Evolutionary conservation across 2,797 vertebrate genomes (phyloP).

Genomic region (Molossus molossus): DNA sequence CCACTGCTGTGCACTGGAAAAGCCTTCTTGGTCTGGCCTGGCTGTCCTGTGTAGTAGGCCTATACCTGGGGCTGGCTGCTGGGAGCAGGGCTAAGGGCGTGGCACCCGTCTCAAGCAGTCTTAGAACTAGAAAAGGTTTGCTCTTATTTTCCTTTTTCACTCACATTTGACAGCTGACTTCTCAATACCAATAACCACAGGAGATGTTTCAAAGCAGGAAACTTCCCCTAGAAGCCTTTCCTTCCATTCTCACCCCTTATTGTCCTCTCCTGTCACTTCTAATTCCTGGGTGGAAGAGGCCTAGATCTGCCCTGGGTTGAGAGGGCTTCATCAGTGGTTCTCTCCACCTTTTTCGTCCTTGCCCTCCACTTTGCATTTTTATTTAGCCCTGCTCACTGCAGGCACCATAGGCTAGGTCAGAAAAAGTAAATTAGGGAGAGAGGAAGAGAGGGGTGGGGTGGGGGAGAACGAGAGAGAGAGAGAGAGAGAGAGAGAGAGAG

Average conservation of each 20-base stretch:
- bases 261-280: not conserved
- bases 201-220: slow-evolving; percentile 51
- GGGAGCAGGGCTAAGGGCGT: not conserved
- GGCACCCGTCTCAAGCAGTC: not conserved
- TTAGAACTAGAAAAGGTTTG: slow-evolving; percentile 49
- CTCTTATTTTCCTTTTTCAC: slow-evolving; percentile 36
- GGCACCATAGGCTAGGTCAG: slow-evolving; percentile 10
- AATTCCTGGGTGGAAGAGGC: not conserved
- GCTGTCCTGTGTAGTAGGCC: not conserved
- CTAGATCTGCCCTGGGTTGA: not conserved
- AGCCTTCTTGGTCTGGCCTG: slow-evolving; percentile 10
- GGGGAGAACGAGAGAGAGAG: no score
- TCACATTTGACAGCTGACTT: slow-evolving; percentile 46
- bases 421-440: slow-evolving; percentile 30
- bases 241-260: not conserved
- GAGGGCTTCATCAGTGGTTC: not conserved
- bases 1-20: not conserved
- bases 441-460: no score
- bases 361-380: not conserved
- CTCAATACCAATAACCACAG: slow-evolving; percentile 4
- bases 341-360: not conserved
- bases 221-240: not conserved
- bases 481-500: not conserved
- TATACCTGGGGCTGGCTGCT: not conserved
- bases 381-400: not conserved